Evolutionary conservation across 2,888 invertebrate genomes (phyloP), one percentile per base, ranked within the genome.

Genomic region (Diarsia mendica): DNA sequence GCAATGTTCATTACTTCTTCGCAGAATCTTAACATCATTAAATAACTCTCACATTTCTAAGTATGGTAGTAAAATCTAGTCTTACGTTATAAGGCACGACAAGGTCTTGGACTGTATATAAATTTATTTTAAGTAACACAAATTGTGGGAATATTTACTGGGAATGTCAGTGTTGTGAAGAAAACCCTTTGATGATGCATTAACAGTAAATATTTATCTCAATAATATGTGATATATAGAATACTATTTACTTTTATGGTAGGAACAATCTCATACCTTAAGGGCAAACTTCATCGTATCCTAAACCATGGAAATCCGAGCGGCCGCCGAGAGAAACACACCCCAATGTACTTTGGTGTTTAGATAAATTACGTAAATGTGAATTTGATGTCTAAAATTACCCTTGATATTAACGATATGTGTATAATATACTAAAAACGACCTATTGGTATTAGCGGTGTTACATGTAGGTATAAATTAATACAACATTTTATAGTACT

Each of bases 31-130:
- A 86, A 89, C 90, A 88, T 90, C 89, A 90, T 90, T 87, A 89
- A 90, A 90, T 91, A 89, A 91, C 88, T 92, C 89, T 94, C 93
- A 93, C 92, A 89, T 93, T 91, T 93, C 88, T 93, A 91, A 93
- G 92, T 89, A 93, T 91, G 91, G 93, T 95, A 95, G 96, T 95
- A 95, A 96, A 96, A 93, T 96, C 96, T 96, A 96, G 96, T 96
- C 96, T 95, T 96, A 96, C 92, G 92, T 95, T 88, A 67, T 96
- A 96, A 95, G 95, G 94, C 94, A 92, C 92, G 91, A 92, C 92
- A 92, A 91, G 91, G 93, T 94, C 93, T 95, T 93, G 92, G 91
- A 94, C 92, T 96, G 95, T 96, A 95, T 88, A 95, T 96, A 96
- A 79, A 89, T 92, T 90, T 91, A 91, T 91, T 92, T 88, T 94